Evolutionary conservation across 2,888 invertebrate species (phyloP), one percentile per base, ranked within the genome.

Genomic region (Gibbula magus): DNA sequence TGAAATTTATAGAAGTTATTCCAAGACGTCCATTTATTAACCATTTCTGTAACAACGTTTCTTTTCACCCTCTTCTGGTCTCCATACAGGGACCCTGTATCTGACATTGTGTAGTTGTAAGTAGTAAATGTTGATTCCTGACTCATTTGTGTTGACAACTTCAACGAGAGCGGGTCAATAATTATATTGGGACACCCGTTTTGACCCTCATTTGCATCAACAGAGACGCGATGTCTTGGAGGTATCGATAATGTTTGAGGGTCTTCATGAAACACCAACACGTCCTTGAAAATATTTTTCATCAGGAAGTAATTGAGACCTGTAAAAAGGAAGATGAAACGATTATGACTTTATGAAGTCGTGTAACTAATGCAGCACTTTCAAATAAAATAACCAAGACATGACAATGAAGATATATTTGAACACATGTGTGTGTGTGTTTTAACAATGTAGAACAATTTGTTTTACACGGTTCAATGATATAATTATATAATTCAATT

Each of bases 261-360:
- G 7, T 92, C 91, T 22, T 93, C 93, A 80, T 93, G 93, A 1
- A 93, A 86, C 13, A 92, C 87, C 78, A 93, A 92, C 0, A 90
- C 86, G 67, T 93, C 92, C 7, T 80, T 85, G 86, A 92, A 93
- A 2, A 91, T 89, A 3, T 88, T 86, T 77, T 92, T 90, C 89
- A 92, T 89, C 61, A 91, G 83, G 82, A 93, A 86, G 85, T 92
- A 93, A 20, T 90, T 89, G n/a, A 93, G 85, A 76, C 93, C 93
- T 92, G 85, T 22, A 10, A 45, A 45, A 45, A 1, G 13, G 13
- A 45, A 35, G 3, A 35, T 35, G 8, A 35, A 35, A 35, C 35
- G 8, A 8, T 25, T n/a, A n/a, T n/a, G n/a, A n/a, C n/a, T n/a
- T n/a, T n/a, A n/a, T n/a, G n/a, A n/a, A n/a, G n/a, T n/a, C n/a